These are phyloP conservation scores for Monopterus albus DNA, from an alignment of 2,113 vertebrate genomes.

Conservation along the genomic window DNA sequence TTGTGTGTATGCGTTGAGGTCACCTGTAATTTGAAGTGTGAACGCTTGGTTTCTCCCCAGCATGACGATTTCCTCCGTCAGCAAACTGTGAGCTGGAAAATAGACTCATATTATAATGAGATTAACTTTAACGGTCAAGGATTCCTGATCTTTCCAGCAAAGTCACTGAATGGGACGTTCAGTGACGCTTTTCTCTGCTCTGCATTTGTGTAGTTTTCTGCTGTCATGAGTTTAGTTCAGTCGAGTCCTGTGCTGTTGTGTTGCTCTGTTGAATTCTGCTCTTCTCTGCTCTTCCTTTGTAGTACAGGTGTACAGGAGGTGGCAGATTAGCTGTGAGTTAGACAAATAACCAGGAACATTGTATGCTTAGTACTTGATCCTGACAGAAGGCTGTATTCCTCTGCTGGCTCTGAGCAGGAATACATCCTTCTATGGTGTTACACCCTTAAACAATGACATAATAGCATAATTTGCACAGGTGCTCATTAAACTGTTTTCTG, in stretches of 20 bases:
- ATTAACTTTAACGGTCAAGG: conserved; percentile 78
- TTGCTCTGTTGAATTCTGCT: conserved; percentile 23
- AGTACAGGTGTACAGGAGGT: too few relatives aligned
- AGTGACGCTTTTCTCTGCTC: conserved; percentile 42
- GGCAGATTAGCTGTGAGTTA: neutral
- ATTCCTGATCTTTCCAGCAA: conserved; percentile 79
- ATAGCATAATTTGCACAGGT: neutral
- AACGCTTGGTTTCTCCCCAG: conserved; percentile 80
- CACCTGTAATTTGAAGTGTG: conserved; percentile 79
- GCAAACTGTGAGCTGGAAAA: conserved; percentile 80
- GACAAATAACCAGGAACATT: conserved; percentile 4
- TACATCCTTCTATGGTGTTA: neutral
- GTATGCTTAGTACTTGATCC: neutral
- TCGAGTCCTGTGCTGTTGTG: conserved; percentile 20
- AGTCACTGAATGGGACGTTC: conserved; percentile 70
- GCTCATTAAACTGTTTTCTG: neutral
- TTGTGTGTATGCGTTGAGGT: conserved; percentile 52
- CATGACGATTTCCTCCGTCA: conserved; percentile 81
- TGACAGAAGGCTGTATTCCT: conserved; percentile 6
- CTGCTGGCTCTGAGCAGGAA: neutral
- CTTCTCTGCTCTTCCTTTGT: conserved; percentile 9
- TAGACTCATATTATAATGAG: conserved; percentile 78
- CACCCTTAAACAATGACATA: neutral
- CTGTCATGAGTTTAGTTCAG: conserved; percentile 14
- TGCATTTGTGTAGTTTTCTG: conserved; percentile 24